These are phyloP conservation scores for Cyprinodon variegatus DNA, from an alignment of 2,113 vertebrate genomes.

Conservation along the genomic window DNA sequence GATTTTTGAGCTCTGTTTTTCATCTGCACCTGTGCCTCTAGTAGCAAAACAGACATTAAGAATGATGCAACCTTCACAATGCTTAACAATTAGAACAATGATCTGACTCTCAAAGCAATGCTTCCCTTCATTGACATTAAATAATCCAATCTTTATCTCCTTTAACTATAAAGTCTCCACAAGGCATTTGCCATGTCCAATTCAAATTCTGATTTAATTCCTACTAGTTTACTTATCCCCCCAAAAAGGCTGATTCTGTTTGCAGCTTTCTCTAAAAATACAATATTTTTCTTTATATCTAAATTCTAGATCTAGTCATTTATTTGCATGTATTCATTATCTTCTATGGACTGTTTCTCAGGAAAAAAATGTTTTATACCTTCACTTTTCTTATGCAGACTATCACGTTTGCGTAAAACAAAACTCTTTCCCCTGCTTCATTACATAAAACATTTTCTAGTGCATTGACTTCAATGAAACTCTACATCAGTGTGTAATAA, in stretches of 20 bases:
- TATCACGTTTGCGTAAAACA: not conserved
- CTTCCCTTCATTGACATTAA: not conserved
- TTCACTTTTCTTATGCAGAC: not conserved
- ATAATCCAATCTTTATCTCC: not conserved
- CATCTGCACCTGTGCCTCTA: too few species aligned
- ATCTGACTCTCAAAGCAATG: not conserved
- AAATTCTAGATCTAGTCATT: not conserved
- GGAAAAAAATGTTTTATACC: not conserved
- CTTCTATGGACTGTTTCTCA: not conserved
- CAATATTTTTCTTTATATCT: too few species aligned
- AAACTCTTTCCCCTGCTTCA: not conserved
- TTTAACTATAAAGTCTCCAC: not conserved
- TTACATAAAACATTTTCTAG: not conserved
- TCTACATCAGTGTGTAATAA: not conserved
- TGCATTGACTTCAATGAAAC: not conserved
- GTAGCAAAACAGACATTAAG: too few species aligned
- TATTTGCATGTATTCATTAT: not conserved
- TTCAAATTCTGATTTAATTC: too few species aligned
- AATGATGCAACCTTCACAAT: too few species aligned
- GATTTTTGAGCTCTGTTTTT: too few species aligned
- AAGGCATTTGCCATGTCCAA: too few species aligned
- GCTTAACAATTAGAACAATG: too few species aligned
- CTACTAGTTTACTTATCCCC: too few species aligned
- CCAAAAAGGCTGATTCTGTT: too few species aligned
- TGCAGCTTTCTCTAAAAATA: too few species aligned